Evolutionary conservation across 2,888 invertebrate species (phyloP), one percentile per base, ranked within the genome.

Genomic region (Zootermopsis nevadensis): DNA sequence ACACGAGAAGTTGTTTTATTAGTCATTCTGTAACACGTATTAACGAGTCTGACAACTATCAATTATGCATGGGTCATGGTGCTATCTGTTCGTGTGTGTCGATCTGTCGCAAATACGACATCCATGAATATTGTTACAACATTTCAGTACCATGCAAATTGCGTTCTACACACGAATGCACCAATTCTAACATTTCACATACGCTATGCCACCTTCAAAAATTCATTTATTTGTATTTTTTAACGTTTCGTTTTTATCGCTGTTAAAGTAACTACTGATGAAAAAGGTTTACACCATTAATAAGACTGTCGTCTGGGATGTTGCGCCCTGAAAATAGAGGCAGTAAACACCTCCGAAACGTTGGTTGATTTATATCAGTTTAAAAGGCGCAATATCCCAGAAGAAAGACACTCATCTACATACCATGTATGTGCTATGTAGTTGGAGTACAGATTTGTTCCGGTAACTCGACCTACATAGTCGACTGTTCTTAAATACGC

Each of bases 1-100:
- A 74, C 24, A 74, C 24, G 74, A 22, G 74, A 74, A 74, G 38
- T 35, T 74, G 74, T 74, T 74, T 74, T 74, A 74, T 74, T 74
- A 74, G 74, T 74, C 74, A 74, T 33, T 69, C n/a, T 66, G 33
- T 33, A 22, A 15, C 69, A 69, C 12, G 42, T 74, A 74, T 74
- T 74, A 74, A 74, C n/a, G 74, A 74, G 74, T 38, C 8, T 74
- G 74, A 74, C 33, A 24, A 8, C 27, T 60, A 7, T 60, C 60
- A 60, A 38, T 30, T 33, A 74, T 38, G 74, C 74, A 38, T 38
- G 35, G 35, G 31, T 35, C 31, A 74, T 74, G 8, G 24, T n/a
- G 33, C 33, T 74, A 74, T 74, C 74, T 74, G 38, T 35, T 27
- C 38, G 33, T 74, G 69, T 60, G 60, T 60, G n/a, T 60, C n/a